These are phyloP conservation scores for Tipula lateralis DNA, from an alignment of 2,888 invertebrate genomes.

Conservation along the genomic window DNA sequence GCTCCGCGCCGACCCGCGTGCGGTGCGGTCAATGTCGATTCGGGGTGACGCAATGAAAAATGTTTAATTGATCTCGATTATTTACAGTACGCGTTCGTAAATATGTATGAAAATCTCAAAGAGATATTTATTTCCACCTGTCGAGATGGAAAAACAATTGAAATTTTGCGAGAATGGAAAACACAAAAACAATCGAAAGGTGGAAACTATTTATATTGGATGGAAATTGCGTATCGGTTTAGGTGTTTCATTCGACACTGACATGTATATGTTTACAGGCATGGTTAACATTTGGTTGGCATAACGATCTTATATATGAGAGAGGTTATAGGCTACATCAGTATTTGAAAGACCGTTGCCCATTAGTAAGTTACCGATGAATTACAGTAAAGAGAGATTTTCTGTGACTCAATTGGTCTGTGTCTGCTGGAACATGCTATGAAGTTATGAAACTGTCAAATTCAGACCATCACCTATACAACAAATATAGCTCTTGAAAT, in stretches of 20 bases:
- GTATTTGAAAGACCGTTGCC: no score
- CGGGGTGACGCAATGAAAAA: not conserved
- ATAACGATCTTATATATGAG: not conserved
- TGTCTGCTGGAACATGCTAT: no score
- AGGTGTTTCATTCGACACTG: not conserved
- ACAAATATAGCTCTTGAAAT: no score
- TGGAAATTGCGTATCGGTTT: not conserved
- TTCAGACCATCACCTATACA: no score
- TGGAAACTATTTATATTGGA: not conserved
- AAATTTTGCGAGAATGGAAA: not conserved
- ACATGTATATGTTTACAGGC: not conserved
- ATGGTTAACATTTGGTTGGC: not conserved
- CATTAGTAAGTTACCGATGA: no score
- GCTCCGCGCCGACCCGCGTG: no score
- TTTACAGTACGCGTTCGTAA: not conserved
- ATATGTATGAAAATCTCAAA: not conserved
- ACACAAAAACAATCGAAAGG: not conserved
- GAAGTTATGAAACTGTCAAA: no score
- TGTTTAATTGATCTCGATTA: not conserved
- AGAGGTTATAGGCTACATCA: no score
- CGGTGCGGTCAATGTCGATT: no score
- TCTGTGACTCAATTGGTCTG: no score
- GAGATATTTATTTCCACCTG: not conserved
- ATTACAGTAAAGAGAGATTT: no score
- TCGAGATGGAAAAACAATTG: not conserved